Conservation (phyloP, 2,888 invertebrate species). For the Microctonus hyperodae region DNA sequence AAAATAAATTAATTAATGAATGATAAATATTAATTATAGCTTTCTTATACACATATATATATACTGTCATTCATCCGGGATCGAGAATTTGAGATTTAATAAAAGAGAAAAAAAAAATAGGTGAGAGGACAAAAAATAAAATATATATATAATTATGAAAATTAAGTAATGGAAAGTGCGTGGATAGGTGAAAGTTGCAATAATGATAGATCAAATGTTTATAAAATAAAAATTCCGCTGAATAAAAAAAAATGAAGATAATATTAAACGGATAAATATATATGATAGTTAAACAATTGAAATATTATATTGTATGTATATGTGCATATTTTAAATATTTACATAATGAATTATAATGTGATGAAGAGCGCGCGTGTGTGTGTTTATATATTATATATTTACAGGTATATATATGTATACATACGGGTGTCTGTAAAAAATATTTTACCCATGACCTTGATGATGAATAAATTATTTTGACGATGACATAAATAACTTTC, state of each 20-base stretch:
- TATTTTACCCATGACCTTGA: constrained; percentile 4
- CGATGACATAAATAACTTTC: constrained; percentile 6
- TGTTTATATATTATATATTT: background rate
- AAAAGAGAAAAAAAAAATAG: background rate
- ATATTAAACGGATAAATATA: background rate
- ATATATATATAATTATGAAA: background rate
- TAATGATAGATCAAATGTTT: constrained; percentile 21
- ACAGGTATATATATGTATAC: background rate
- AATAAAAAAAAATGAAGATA: constrained; percentile 14
- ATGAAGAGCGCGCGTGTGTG: background rate
- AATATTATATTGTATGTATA: background rate
- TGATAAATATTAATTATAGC: no score
- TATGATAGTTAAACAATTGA: constrained; percentile 8
- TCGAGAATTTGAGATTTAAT: background rate
- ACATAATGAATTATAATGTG: background rate
- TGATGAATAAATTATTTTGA: constrained; percentile 5
- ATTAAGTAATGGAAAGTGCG: constrained; percentile 29
- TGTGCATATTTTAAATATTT: constrained; percentile 1
- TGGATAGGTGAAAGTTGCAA: constrained; percentile 26
- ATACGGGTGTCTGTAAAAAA: background rate
- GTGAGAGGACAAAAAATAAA: background rate
- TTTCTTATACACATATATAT: no score
- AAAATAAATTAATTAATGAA: background rate
- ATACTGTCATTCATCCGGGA: no score
- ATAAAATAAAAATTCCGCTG: constrained; percentile 12